Conservation (phyloP, 1,140 invertebrate species). For the Drusus annulatus region DNA sequence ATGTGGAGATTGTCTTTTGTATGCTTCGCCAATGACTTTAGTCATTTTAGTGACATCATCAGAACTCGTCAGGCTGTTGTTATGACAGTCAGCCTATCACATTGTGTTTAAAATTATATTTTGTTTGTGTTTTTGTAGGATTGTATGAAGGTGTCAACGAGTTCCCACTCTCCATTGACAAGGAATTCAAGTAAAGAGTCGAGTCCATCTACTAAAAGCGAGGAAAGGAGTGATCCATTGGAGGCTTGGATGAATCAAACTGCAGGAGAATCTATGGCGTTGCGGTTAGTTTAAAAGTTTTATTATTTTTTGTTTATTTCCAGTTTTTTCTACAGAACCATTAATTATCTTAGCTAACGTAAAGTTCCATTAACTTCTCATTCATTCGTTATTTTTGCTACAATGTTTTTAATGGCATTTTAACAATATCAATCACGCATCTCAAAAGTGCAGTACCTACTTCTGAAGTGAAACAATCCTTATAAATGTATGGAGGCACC, state of each 20-base stretch:
- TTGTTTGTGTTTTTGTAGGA: slow-evolving; percentile 61
- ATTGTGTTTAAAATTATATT: slow-evolving; percentile 12
- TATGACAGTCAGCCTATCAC: background rate
- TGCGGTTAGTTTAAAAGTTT: slow-evolving; percentile 61
- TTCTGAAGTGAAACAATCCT: too few species aligned
- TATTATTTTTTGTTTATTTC: background rate
- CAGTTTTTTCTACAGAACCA: too few species aligned
- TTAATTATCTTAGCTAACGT: too few species aligned
- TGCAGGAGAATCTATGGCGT: slow-evolving; percentile 71
- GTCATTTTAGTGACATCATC: slow-evolving; percentile 13
- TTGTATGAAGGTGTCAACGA: slow-evolving; percentile 66
- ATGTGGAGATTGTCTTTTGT: slow-evolving; percentile 14
- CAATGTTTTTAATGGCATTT: too few species aligned
- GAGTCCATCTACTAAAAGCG: slow-evolving; percentile 69
- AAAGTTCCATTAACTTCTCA: too few species aligned
- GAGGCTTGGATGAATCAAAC: slow-evolving; percentile 65
- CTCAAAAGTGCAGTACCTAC: too few species aligned
- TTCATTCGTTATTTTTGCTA: too few species aligned
- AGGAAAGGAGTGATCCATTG: slow-evolving; percentile 67
- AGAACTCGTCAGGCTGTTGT: background rate
- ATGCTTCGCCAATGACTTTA: background rate
- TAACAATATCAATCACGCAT: too few species aligned
- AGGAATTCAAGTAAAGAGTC: slow-evolving; percentile 69
- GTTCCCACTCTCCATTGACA: slow-evolving; percentile 64
- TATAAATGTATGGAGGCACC: too few species aligned